Conservation (phyloP, 2,113 vertebrate genomes). For the Lates calcarifer region DNA sequence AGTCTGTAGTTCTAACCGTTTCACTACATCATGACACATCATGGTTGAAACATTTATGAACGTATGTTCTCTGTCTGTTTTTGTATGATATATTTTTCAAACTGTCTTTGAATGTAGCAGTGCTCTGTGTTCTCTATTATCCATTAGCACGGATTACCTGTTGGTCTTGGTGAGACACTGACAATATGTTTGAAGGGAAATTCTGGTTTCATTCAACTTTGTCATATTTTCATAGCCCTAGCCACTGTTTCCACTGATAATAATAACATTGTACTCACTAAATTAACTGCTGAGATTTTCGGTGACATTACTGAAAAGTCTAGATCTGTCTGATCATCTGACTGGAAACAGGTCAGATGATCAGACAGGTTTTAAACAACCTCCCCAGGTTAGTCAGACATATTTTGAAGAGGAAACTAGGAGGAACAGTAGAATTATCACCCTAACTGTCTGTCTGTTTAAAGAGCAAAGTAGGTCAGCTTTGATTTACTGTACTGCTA, state of each 20-base stretch:
- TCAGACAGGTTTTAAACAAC: constrained; percentile 6
- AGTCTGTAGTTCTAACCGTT: too few relatives aligned
- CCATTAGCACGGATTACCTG: background rate
- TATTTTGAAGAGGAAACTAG: background rate
- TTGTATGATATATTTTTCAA: background rate
- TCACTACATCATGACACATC: too few relatives aligned
- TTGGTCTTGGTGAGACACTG: background rate
- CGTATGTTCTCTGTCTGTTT: background rate
- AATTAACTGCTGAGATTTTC: background rate
- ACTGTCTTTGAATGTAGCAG: background rate
- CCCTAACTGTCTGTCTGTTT: background rate
- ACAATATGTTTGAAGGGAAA: background rate
- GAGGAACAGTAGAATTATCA: background rate
- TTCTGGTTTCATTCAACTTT: background rate
- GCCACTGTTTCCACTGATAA: background rate
- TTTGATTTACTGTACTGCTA: background rate
- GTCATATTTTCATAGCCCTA: background rate
- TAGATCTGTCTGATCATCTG: too few relatives aligned
- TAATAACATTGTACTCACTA: background rate
- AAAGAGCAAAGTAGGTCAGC: background rate
- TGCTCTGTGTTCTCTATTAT: background rate
- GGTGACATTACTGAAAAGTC: background rate
- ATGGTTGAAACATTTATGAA: too few relatives aligned
- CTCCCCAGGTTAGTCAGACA: background rate
- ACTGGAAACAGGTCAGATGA: background rate